These are phyloP conservation scores for Chrosomus eos DNA, from an alignment of 2,797 vertebrate species.

Conservation along the genomic window DNA sequence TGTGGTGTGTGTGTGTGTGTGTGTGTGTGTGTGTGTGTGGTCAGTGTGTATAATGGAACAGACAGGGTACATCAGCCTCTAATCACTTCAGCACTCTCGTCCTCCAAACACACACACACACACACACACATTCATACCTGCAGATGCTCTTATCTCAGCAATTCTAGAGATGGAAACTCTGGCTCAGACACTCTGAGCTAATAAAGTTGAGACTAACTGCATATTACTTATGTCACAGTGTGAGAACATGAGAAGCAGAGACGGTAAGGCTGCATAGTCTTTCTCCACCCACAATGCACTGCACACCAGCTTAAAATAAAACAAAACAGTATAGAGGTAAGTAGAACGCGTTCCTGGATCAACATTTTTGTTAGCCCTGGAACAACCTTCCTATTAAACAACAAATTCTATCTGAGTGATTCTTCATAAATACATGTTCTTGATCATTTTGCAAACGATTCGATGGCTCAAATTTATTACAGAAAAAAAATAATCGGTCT, in stretches of 20 bases:
- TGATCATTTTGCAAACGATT: not conserved
- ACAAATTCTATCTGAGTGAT: not conserved
- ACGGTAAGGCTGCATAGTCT: not conserved
- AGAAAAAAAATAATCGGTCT: not conserved
- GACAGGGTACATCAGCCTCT: slow-evolving; percentile 43
- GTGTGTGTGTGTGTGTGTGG: slow-evolving; percentile 9
- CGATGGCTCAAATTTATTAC: not conserved
- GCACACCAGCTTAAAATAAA: not conserved
- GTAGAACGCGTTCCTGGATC: not conserved
- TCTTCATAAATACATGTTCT: not conserved
- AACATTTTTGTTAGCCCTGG: not conserved
- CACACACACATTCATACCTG: slow-evolving; percentile 26
- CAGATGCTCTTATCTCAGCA: slow-evolving; percentile 37
- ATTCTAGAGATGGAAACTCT: slow-evolving; percentile 21
- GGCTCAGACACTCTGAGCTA: slow-evolving; percentile 7
- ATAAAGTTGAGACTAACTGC: slow-evolving; percentile 43
- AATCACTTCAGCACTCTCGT: slow-evolving; percentile 38
- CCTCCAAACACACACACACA: slow-evolving; percentile 25
- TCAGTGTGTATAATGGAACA: slow-evolving; percentile 54
- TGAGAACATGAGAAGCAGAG: slow-evolving; percentile 25
- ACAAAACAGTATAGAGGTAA: not conserved
- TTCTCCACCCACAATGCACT: slow-evolving; percentile 7
- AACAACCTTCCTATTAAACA: not conserved
- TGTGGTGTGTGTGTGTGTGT: not conserved
- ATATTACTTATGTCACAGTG: slow-evolving; percentile 35